These are phyloP conservation scores for Cyprinella venusta DNA, from an alignment of 2,797 vertebrate genomes.

Conservation along the genomic window DNA sequence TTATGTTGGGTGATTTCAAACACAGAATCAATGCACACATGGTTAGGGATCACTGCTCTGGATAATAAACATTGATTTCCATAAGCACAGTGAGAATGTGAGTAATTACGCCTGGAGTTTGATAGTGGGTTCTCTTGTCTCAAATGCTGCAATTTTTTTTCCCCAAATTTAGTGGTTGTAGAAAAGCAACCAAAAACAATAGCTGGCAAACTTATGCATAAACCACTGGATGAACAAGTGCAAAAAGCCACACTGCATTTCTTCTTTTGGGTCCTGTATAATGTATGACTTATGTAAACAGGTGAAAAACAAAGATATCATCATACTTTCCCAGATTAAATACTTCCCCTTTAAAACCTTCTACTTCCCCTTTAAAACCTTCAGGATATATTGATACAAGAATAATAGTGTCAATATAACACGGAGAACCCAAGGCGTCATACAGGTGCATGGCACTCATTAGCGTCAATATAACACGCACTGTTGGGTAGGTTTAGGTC, in stretches of 20 bases:
- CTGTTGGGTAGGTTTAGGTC: no score
- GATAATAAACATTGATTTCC: constrained; percentile 77
- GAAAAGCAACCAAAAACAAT: not conserved
- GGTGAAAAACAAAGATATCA: not conserved
- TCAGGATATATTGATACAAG: no score
- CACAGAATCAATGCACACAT: constrained; percentile 69
- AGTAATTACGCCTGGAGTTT: constrained; percentile 31
- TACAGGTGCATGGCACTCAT: no score
- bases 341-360: no score
- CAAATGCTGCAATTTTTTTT: constrained; percentile 12
- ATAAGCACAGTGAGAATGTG: constrained; percentile 65
- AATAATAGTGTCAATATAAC: no score
- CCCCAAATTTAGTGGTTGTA: constrained; percentile 27
- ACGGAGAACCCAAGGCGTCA: no score
- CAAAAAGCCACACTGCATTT: not conserved
- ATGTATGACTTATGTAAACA: not conserved
- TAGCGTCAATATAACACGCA: no score
- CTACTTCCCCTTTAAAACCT: no score
- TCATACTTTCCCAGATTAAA: not conserved
- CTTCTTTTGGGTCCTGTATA: not conserved
- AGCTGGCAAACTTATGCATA: not conserved
- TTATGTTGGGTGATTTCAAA: constrained; percentile 70
- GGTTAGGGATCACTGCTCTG: constrained; percentile 70
- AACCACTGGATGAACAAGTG: not conserved
- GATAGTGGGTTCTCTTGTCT: constrained; percentile 19